These are phyloP conservation scores for Unio delphinus DNA, from an alignment of 2,888 invertebrate genomes.

Conservation along the genomic window DNA sequence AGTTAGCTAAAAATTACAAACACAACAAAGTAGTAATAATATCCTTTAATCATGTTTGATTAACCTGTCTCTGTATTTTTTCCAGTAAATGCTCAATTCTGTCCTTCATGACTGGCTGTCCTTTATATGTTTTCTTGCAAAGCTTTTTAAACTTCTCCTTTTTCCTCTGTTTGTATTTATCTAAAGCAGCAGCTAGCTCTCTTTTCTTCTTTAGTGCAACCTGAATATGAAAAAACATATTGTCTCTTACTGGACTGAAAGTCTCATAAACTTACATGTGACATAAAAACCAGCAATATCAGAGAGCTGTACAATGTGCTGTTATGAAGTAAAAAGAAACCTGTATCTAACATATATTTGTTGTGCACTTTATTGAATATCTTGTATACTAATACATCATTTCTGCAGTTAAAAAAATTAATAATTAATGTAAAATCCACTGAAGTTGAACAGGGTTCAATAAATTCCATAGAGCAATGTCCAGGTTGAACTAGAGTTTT, in stretches of 20 bases:
- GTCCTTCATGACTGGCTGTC: constrained; percentile 89
- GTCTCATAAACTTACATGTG: too few species aligned
- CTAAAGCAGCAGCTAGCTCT: constrained; percentile 72
- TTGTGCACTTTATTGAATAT: too few species aligned
- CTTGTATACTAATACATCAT: too few species aligned
- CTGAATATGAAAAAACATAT: constrained; percentile 19
- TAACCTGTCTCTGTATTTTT: constrained; percentile 75
- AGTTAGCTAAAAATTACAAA: too few species aligned
- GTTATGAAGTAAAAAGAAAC: background rate
- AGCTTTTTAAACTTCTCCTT: constrained; percentile 81
- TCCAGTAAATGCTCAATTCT: constrained; percentile 84
- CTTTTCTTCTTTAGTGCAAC: constrained; percentile 30
- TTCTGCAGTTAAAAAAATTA: too few species aligned
- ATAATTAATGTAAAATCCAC: too few species aligned
- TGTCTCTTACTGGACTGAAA: too few species aligned
- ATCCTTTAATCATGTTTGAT: constrained; percentile 18
- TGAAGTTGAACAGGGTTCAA: too few species aligned
- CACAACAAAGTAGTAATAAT: too few species aligned
- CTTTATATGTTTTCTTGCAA: constrained; percentile 84
- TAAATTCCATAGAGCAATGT: too few species aligned
- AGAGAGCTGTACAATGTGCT: background rate
- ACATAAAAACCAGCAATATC: background rate
- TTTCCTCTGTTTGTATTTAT: constrained; percentile 80
- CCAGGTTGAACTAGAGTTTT: too few species aligned
- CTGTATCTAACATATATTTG: background rate